A percentile compares a stretch with the other conserved stretches of the same genome.
Evolutionary conservation across 2,888 invertebrate genomes (phyloP).

Genomic region (Drosophila setosimentum): DNA sequence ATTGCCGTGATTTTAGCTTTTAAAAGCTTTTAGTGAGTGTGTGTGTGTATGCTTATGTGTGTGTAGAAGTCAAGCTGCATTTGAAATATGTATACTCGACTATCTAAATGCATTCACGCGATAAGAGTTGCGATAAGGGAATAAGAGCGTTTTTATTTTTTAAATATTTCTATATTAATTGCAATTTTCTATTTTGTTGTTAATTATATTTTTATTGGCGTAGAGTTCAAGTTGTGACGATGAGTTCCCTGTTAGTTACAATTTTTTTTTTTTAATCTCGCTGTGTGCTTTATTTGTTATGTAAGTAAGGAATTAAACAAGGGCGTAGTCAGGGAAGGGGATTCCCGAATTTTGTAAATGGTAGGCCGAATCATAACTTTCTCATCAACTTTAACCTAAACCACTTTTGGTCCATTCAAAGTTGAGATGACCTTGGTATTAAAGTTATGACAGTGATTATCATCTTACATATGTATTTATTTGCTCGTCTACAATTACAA

Average conservation of each 20-base stretch:
- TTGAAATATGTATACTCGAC: neutral
- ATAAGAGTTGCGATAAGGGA: conserved; percentile 15
- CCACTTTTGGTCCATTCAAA: neutral
- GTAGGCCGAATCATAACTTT: neutral
- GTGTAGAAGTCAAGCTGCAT: neutral
- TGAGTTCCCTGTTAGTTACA: neutral
- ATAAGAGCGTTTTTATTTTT: neutral
- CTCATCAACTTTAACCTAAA: neutral
- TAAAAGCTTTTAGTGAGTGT: conserved; percentile 2
- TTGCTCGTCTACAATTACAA: neutral
- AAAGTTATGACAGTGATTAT: neutral
- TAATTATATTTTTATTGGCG: conserved; percentile 3
- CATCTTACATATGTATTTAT: neutral
- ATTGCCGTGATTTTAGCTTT: conserved; percentile 3
- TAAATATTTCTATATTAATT: neutral
- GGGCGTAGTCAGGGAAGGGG: neutral
- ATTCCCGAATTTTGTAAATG: neutral
- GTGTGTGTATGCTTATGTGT: neutral
- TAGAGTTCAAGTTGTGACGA: neutral
- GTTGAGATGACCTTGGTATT: neutral
- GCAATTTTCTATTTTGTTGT: neutral
- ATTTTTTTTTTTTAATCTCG: neutral
- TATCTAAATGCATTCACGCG: neutral
- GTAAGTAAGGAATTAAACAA: conserved; percentile 24
- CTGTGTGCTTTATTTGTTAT: neutral